A percentile compares a stretch with the other conserved stretches of the same genome.
phyloP scores from a whole-genome alignment of 2,113 vertebrate species.

The Sebastes schlegelii region DNA sequence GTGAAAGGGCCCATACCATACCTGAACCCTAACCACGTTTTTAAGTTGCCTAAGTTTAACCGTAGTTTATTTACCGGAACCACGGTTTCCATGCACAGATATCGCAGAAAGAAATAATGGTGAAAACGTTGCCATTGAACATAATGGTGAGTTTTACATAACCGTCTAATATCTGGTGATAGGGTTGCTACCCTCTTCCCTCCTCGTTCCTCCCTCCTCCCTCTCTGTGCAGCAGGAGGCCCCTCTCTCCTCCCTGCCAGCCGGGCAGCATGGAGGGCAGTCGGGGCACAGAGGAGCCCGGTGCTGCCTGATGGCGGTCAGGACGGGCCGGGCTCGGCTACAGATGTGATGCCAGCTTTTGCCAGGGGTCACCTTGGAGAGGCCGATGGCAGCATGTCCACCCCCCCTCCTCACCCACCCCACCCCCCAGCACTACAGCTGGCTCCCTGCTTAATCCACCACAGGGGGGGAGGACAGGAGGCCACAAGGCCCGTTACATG shows the following conservation, averaged over 20 bases:
- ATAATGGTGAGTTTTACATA: background rate
- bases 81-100: background rate
- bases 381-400: constrained; percentile 54
- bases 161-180: background rate
- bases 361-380: constrained; percentile 73
- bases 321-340: constrained; percentile 48
- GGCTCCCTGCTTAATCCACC: constrained; percentile 68
- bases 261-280: constrained; percentile 52
- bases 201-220: background rate
- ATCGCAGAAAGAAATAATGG: background rate
- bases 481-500: constrained; percentile 6
- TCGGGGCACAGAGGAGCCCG: constrained; percentile 38
- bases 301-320: constrained; percentile 68
- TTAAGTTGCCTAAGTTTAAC: background rate
- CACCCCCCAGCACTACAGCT: constrained; percentile 50
- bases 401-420: background rate
- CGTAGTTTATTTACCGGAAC: background rate
- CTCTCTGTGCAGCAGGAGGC: constrained; percentile 20
- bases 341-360: constrained; percentile 77
- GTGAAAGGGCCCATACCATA: background rate
- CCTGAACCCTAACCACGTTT: background rate
- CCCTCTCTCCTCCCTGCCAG: constrained; percentile 27
- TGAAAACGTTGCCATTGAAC: background rate
- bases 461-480: constrained; percentile 3
- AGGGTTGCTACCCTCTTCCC: background rate